Percentiles rank a stretch among this genome's conserved stretches.
Evolutionary conservation across 2,797 vertebrate species (phyloP).

Genomic region (Nyctibius grandis): DNA sequence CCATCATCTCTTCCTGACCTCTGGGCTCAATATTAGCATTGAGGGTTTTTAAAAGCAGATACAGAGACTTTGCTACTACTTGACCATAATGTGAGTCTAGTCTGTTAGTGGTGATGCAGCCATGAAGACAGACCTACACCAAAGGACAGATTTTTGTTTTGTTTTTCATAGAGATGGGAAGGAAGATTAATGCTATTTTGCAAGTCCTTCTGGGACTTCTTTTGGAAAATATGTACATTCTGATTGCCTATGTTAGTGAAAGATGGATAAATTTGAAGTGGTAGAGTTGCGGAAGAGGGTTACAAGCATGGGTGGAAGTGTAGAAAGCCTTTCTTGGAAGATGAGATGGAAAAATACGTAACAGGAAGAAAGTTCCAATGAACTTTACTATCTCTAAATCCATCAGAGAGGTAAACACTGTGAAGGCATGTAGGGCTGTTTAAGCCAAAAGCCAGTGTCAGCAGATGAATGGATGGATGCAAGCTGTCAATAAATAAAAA

Average conservation of each 20-base stretch:
- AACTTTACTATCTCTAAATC: slow-evolving; percentile 5
- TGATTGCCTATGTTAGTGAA: neutral
- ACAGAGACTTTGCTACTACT: neutral
- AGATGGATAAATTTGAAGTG: neutral
- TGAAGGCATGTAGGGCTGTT: neutral
- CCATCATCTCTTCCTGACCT: neutral
- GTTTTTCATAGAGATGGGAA: neutral
- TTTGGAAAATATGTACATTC: neutral
- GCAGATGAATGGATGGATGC: neutral
- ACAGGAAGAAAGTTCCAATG: neutral
- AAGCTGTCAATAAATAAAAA: neutral
- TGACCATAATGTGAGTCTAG: neutral
- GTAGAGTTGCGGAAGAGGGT: neutral
- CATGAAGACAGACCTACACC: neutral
- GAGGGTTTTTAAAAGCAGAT: neutral
- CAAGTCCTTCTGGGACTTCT: neutral
- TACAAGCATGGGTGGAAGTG: neutral
- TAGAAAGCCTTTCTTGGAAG: neutral
- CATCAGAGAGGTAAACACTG: neutral
- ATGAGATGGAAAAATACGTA: neutral
- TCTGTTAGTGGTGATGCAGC: neutral
- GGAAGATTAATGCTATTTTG: neutral
- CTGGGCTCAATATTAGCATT: neutral
- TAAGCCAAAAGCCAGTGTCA: neutral
- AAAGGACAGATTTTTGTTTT: neutral